These are phyloP conservation scores for Pseudobourletiella spinata DNA, from an alignment of 1,140 invertebrate genomes.

Conservation along the genomic window DNA sequence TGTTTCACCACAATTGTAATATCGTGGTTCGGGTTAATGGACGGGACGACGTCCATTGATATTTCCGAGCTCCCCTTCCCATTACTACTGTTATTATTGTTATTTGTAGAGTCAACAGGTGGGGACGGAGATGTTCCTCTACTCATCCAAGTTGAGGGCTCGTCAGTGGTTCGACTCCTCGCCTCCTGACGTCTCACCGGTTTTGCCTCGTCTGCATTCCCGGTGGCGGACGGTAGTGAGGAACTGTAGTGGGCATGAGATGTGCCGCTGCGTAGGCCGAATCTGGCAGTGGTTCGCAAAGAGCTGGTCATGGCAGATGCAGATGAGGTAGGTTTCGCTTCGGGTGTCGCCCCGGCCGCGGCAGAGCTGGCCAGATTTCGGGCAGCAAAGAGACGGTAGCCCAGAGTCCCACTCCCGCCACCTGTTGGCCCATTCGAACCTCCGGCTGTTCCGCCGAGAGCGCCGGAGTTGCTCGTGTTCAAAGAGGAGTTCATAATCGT, in stretches of 20 bases:
- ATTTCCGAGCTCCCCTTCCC: neutral
- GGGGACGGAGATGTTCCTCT: constrained; percentile 13
- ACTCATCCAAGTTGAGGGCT: constrained; percentile 18
- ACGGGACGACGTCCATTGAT: constrained; percentile 14
- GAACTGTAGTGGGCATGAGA: constrained; percentile 23
- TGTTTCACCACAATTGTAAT: constrained; percentile 22
- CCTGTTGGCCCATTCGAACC: neutral
- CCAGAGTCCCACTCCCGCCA: neutral
- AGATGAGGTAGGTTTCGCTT: constrained; percentile 8
- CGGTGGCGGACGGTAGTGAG: constrained; percentile 11
- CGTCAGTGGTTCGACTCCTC: neutral
- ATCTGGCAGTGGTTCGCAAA: constrained; percentile 21
- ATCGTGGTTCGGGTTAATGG: constrained; percentile 18
- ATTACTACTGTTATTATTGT: neutral
- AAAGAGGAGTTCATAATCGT: neutral
- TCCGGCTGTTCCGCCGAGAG: neutral
- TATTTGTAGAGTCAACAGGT: neutral
- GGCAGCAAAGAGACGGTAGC: neutral
- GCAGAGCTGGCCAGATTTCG: neutral
- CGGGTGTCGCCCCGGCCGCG: neutral
- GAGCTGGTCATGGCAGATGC: constrained; percentile 14
- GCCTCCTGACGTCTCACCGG: neutral
- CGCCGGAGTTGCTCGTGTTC: neutral
- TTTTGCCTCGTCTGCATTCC: constrained; percentile 1
- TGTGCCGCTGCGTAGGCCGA: constrained; percentile 21